Base-by-base conservation (phyloP, 2,113 vertebrate genomes). In the Piprites chloris region DNA sequence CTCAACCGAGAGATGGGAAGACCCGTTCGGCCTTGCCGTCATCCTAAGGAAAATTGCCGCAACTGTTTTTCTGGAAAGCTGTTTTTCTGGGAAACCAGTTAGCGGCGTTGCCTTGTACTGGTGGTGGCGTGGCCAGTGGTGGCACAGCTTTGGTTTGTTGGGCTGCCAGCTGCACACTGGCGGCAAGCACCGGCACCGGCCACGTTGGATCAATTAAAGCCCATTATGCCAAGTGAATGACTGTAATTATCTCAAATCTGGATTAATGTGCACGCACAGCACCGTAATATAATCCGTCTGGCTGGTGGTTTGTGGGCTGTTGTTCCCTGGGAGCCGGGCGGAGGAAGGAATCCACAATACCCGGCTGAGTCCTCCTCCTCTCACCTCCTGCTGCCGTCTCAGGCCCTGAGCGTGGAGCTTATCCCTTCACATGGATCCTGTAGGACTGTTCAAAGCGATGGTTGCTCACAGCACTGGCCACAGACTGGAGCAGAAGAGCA, bases 221-320 rank as follows among this genome's bases (percentile, higher is more conserved):
- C 93, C 95, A 87, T 96, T 96, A 93, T 83, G 91, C 90, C 94
- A 93, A 94, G 87, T 59, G 91, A 96, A 95, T 94, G 93, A 95
- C 93, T 96, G 96, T 97, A 96, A 97, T 96, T 95, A 97, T 90
- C 91, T 91, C 89, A 83, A 87, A 95, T 96, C 93, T 89, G 96
- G 95, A 97, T 97, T 97, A 97, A 88, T 46, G 75, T 15, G 24
- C 23, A 30, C 6, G 44, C 80, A 59, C 77, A 72, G 93, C 94
- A 50, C 80, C 28, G 28, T 87, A 80, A 89, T 59, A 62, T 18
- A 93, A 82, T 89, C 95, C 11, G 3, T 61, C 94, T 85, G 96
- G 84, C 89, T 1, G 9, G 59, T 42, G 91, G 62, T 68, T 87
- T 76, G 87, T 28, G 35, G 89, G 93, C 55, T 1, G 8, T 3